phyloP scores from a whole-genome alignment of 2,888 invertebrate genomes.

The Micoletzkya japonica region DNA sequence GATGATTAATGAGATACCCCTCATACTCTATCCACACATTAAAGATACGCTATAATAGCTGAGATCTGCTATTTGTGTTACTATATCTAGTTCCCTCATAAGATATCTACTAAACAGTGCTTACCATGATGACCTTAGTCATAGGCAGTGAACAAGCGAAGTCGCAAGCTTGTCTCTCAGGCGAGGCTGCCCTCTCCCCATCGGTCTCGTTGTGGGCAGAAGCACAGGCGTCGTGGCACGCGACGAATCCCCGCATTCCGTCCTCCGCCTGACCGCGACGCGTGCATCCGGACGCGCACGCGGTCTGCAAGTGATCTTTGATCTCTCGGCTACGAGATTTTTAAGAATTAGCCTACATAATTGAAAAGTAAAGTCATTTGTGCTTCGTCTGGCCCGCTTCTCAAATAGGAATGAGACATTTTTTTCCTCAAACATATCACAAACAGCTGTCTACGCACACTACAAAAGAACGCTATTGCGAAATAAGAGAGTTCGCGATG shows the following conservation, averaged over 20 bases:
- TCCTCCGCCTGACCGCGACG: conserved; percentile 21
- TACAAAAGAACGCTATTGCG: no score
- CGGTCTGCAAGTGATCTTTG: background rate
- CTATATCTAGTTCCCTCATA: background rate
- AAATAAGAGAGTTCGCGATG: no score
- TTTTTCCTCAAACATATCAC: no score
- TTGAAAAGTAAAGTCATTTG: no score
- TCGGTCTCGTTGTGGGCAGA: conserved; percentile 18
- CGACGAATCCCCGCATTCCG: conserved; percentile 20
- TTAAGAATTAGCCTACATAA: no score
- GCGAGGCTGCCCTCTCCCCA: background rate
- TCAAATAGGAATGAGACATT: no score
- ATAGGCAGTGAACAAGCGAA: conserved; percentile 36
- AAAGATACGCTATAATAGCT: no score
- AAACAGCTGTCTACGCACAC: no score
- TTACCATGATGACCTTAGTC: conserved; percentile 25
- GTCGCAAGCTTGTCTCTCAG: conserved; percentile 32
- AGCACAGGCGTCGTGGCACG: conserved; percentile 20
- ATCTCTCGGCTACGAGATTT: no score
- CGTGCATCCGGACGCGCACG: conserved; percentile 15
- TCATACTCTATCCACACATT: background rate
- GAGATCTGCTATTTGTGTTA: no score
- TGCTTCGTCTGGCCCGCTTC: no score
- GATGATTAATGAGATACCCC: no score
- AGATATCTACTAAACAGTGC: background rate